Percentiles rank a stretch among this genome's conserved stretches.
phyloP scores from a whole-genome alignment of 1,140 invertebrate genomes.

The Papilio xuthus region DNA sequence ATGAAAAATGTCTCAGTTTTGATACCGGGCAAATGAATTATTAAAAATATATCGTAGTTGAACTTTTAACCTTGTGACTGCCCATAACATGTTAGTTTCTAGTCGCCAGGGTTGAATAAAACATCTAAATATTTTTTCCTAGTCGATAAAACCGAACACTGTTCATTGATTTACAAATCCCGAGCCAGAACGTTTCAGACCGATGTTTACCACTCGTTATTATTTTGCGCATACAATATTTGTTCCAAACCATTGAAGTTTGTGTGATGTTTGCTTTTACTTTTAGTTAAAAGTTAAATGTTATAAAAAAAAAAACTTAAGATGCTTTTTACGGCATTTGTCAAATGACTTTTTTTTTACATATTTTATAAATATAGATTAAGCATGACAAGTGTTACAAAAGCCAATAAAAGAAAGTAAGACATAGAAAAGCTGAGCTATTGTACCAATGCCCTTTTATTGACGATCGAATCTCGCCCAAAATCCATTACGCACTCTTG shows the following conservation, averaged over 20 bases:
- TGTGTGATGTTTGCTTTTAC: background rate
- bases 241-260: background rate
- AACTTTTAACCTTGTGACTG: too few relatives aligned
- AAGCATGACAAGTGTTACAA: background rate
- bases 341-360: background rate
- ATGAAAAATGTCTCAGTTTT: too few relatives aligned
- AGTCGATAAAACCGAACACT: background rate
- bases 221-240: constrained; percentile 10
- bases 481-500: constrained; percentile 17
- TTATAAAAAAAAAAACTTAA: background rate
- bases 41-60: too few relatives aligned
- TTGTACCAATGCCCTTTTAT: background rate
- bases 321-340: background rate
- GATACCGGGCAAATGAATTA: too few relatives aligned
- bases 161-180: constrained; percentile 16
- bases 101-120: background rate
- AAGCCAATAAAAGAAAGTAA: background rate
- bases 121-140: background rate
- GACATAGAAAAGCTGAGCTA: background rate
- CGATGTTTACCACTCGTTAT: constrained; percentile 9
- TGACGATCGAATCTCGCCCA: background rate
- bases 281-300: background rate
- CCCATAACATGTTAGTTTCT: too few relatives aligned
- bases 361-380: too few relatives aligned
- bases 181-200: background rate